Evolutionary conservation across 2,888 invertebrate genomes (phyloP), one percentile per base, ranked within the genome.

Genomic region (Coremacera marginata): DNA sequence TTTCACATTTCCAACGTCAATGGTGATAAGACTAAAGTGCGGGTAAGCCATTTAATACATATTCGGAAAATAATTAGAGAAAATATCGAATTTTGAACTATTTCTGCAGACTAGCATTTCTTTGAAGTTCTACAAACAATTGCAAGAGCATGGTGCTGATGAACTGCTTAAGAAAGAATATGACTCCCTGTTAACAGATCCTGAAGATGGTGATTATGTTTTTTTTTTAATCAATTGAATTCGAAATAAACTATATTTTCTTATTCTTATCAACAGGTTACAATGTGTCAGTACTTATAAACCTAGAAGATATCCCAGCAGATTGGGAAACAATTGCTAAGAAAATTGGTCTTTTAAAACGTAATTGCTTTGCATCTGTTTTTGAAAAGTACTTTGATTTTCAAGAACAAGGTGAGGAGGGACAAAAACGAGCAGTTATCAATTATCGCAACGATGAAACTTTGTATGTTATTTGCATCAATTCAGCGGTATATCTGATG

Each of bases 361-460:
- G 99, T 86, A 97, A 99, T 91, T 99, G 99, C 91, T 99, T 99
- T 90, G 99, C 99, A 65, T 98, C 98, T 19, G 98, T 99, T 79
- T 99, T 99, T 91, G 98, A 99, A 90, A 98, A 99, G 88, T 99
- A 99, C 91, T 99, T 99, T 90, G 95, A 98, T 89, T 96, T 96
- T 90, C 98, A 99, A 86, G 97, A 98, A 89, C 93, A 95, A 83
- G 98, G 97, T 1, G 94, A 96, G 86, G 94, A 95, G 84, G 95
- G 95, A 37, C 95, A 97, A 85, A 95, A 97, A 90, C 92, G 97
- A 84, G 99, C 99, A 77, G 98, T 99, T 82, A 98, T 99, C 89
- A 96, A 99, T 90, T 99, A 99, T 90, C 93, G 99, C 85, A 98
- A 97, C 89, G 98, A 99, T 91, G 99, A 99, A 91, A 99, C 99